phyloP scores from a whole-genome alignment of 2,113 vertebrate genomes.

The Sinocyclocheilus grahami region DNA sequence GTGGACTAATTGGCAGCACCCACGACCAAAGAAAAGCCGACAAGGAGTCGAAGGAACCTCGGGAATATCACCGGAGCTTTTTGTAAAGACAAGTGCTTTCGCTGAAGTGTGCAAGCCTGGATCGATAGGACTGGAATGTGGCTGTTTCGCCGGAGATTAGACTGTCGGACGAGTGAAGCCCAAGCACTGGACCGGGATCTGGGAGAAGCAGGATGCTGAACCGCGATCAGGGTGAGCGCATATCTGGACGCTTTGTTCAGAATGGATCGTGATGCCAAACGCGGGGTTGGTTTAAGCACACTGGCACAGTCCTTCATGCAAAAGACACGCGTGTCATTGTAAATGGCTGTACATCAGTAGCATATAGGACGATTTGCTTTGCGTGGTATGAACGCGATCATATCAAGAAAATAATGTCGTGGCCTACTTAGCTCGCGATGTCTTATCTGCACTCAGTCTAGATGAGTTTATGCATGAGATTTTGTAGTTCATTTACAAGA shows the following conservation, averaged over 20 bases:
- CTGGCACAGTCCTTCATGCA: not conserved
- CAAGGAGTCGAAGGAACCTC: slow-evolving; percentile 7
- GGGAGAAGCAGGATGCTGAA: slow-evolving; percentile 39
- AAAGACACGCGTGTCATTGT: not conserved
- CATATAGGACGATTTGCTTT: not conserved
- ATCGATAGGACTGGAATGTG: slow-evolving; percentile 23
- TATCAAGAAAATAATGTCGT: slow-evolving; percentile 2
- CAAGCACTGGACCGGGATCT: slow-evolving; percentile 32
- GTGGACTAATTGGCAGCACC: slow-evolving; percentile 12
- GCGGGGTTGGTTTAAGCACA: not conserved
- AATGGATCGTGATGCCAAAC: not conserved
- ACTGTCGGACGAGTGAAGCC: slow-evolving; percentile 18
- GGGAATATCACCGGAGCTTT: not conserved
- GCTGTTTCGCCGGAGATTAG: slow-evolving; percentile 5
- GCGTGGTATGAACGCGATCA: slow-evolving; percentile 4
- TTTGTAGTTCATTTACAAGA: not conserved
- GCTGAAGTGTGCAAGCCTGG: not conserved
- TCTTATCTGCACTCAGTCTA: not conserved
- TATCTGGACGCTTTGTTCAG: slow-evolving; percentile 7
- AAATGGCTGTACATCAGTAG: not conserved
- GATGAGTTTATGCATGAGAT: not conserved
- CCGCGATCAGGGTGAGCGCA: slow-evolving; percentile 35
- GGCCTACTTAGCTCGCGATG: slow-evolving; percentile 20
- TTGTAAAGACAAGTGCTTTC: slow-evolving; percentile 16
- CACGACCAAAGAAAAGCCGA: not conserved